Conservation (phyloP, 2,888 invertebrate species). For the Erebia epiphron region DNA sequence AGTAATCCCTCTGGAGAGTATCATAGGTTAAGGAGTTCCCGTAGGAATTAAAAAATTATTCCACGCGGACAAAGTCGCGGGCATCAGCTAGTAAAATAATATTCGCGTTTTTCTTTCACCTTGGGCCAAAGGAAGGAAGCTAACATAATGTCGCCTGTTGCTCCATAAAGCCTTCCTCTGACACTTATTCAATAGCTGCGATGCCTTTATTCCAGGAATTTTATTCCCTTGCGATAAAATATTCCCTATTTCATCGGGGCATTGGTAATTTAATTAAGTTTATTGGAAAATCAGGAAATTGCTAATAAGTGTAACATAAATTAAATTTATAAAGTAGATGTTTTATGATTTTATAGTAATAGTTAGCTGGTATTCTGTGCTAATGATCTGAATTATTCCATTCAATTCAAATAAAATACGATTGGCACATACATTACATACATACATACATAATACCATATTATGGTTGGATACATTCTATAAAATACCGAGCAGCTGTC, state of each 20-base stretch:
- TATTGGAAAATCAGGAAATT: not conserved
- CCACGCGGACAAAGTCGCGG: too few relatives aligned
- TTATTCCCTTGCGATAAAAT: slow-evolving; percentile 12
- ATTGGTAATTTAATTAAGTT: slow-evolving; percentile 17
- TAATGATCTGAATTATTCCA: too few relatives aligned
- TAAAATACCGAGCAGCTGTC: too few relatives aligned
- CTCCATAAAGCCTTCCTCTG: slow-evolving; percentile 37
- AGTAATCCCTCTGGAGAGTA: too few relatives aligned
- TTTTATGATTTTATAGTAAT: too few relatives aligned
- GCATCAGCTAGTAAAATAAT: not conserved
- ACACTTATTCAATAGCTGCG: slow-evolving; percentile 35
- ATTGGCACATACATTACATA: too few relatives aligned
- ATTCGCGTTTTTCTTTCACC: slow-evolving; percentile 1
- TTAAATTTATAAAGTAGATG: too few relatives aligned
- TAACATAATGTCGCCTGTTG: slow-evolving; percentile 39
- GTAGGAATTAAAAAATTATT: too few relatives aligned
- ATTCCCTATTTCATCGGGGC: slow-evolving; percentile 11
- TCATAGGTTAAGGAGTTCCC: not conserved
- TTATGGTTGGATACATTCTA: too few relatives aligned
- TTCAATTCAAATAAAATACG: too few relatives aligned
- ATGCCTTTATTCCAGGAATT: slow-evolving; percentile 30
- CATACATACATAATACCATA: too few relatives aligned
- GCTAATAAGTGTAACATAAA: not conserved
- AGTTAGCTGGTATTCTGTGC: too few relatives aligned
- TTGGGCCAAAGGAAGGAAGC: slow-evolving; percentile 28